phyloP scores from a whole-genome alignment of 2,797 vertebrate genomes.

The Acanthornis magna region DNA sequence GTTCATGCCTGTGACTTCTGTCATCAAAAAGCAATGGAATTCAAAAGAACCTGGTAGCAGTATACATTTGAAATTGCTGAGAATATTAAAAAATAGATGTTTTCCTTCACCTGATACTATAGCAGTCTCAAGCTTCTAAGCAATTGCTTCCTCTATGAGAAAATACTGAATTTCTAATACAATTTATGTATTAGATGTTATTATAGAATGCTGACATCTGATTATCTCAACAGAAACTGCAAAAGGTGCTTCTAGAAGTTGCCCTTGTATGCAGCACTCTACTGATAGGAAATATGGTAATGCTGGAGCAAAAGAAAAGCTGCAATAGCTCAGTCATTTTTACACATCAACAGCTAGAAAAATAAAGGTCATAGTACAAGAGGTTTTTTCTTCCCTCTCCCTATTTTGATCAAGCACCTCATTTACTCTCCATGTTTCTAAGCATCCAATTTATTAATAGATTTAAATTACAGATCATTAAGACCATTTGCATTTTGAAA shows the following conservation, averaged over 20 bases:
- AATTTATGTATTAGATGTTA: neutral
- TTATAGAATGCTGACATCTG: neutral
- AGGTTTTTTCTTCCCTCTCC: neutral
- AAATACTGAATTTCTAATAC: neutral
- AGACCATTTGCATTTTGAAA: neutral
- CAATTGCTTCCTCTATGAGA: neutral
- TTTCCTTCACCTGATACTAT: neutral
- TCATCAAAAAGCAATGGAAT: constrained; percentile 1
- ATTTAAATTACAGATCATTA: neutral
- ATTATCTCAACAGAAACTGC: neutral
- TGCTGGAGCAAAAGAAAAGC: neutral
- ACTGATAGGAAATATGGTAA: neutral
- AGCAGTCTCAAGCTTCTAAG: neutral
- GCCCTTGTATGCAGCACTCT: neutral
- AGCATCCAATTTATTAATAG: neutral
- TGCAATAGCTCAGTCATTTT: neutral
- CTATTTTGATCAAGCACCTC: neutral
- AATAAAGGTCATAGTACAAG: neutral
- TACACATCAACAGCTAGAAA: neutral
- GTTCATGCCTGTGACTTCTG: neutral
- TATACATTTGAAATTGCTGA: neutral
- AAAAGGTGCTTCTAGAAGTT: neutral
- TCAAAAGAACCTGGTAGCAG: neutral
- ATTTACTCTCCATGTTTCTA: neutral
- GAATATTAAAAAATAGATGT: neutral